Evolutionary conservation across 1,140 invertebrate species (phyloP), one percentile per base, ranked within the genome.

Genomic region (Thalassaphorura encarpata): DNA sequence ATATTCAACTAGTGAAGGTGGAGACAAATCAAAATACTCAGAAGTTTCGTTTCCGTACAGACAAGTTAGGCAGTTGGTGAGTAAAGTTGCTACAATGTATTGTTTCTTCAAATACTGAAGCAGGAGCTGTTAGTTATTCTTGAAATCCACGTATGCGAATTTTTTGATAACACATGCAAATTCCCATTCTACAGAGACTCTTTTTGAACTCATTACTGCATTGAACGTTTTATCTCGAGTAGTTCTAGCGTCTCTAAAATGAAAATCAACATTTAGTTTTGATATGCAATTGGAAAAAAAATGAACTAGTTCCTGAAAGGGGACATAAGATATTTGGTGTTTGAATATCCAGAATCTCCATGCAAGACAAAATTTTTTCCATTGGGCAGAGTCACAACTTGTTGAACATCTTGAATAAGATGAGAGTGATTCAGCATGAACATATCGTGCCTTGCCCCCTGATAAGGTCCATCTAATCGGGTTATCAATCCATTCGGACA

Each of bases 71-170:
- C 48, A 51, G 23, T 51, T 51, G 3, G 33, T 27, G 19, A 51
- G 48, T 5, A 51, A 31, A 31, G 33, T 29, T 4, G 48, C 48
- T 19, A 51, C 28, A 51, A 18, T 19, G 21, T 51, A 51, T 16
- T 51, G 48, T 15, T 33, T 24, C 29, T 24, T 51, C 27, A 51
- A 24, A 16, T 21, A 15, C 19, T 51, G 48, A 13, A 16, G 13
- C 8, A 16, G 33, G 11, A 51, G 29, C 19, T 51, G 29, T 19
- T 51, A 29, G 27, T 51, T 51, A 11, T 51, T 51, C 16, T 36
- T 31, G 19, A 33, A 51, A 23, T 51, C 48, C 28, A 51, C 11
- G 27, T 31, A 51, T 5, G 48, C 48, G 27, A 51, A 51, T 24
- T 33, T 18, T 19, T 51, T 26, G 19, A 51, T 36, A n/a, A 51